Conservation (phyloP, 2,888 invertebrate genomes). For the Erebia epiphron region DNA sequence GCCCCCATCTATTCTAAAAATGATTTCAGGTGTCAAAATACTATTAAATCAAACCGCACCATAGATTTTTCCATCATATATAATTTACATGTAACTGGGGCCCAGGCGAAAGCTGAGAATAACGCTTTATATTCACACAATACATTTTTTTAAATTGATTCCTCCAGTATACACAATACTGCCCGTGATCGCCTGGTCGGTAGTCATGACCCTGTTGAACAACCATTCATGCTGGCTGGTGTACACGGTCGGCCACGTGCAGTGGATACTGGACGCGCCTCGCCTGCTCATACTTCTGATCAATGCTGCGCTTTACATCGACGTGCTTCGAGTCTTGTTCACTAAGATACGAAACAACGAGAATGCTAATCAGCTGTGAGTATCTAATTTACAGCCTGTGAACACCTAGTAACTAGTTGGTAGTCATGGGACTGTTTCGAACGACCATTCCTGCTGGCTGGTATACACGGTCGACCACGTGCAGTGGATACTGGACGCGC, state of each 20-base stretch:
- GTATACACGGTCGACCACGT: constrained; percentile 78
- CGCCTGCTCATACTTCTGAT: constrained; percentile 80
- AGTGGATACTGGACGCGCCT: constrained; percentile 85
- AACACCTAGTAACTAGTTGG: too few species aligned
- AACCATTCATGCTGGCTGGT: constrained; percentile 85
- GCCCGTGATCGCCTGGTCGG: constrained; percentile 83
- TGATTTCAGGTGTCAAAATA: too few species aligned
- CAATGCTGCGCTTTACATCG: constrained; percentile 84
- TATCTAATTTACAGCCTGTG: constrained; percentile 30
- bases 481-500: constrained; percentile 85
- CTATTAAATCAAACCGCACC: too few species aligned
- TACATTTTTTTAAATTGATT: background rate
- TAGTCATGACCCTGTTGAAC: constrained; percentile 72
- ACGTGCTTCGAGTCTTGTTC: constrained; percentile 85
- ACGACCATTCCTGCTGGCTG: constrained; percentile 84
- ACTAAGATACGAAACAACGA: constrained; percentile 84
- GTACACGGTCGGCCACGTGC: constrained; percentile 77
- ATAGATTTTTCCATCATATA: too few species aligned
- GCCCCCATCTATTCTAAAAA: too few species aligned
- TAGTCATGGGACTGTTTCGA: constrained; percentile 70
- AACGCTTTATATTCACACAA: too few species aligned
- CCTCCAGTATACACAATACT: constrained; percentile 67
- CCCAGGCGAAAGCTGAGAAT: too few species aligned
- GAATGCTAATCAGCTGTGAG: constrained; percentile 75
- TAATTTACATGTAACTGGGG: too few species aligned